Percentiles rank a stretch among this genome's conserved stretches.
Evolutionary conservation across 2,113 vertebrate genomes (phyloP).

Genomic region (Callipepla californica): DNA sequence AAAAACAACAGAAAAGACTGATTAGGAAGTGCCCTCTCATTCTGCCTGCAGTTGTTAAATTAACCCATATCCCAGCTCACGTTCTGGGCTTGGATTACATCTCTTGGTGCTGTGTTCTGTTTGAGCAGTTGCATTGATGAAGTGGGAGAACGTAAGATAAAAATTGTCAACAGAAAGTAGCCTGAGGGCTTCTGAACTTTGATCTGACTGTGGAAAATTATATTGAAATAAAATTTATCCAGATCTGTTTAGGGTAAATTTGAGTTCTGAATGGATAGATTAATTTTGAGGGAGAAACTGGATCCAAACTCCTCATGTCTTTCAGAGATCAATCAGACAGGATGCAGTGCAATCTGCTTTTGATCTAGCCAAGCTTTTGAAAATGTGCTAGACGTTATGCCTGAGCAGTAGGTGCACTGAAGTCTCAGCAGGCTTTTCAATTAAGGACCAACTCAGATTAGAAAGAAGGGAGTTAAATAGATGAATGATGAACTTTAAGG

Average conservation of each 20-base stretch:
- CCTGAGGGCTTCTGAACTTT: neutral
- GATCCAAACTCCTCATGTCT: neutral
- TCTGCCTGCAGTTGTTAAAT: neutral
- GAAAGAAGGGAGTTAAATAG: neutral
- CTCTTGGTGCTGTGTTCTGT: fast-evolving
- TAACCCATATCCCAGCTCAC: neutral
- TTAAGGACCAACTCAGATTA: neutral
- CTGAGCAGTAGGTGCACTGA: neutral
- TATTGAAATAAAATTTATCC: neutral
- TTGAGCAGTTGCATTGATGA: neutral
- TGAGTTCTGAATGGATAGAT: neutral
- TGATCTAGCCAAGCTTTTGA: neutral
- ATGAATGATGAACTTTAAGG: neutral
- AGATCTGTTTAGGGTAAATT: neutral
- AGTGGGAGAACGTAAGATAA: neutral
- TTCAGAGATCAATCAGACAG: neutral
- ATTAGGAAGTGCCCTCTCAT: neutral
- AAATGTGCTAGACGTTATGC: neutral
- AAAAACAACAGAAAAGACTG: neutral
- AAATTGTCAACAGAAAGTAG: neutral
- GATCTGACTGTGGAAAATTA: neutral
- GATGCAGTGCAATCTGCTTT: neutral
- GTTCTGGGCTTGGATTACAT: fast-evolving
- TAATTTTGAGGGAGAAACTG: neutral
- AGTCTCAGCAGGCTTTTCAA: neutral